These are phyloP conservation scores for Suricata suricatta DNA, from an alignment of 2,113 vertebrate genomes.

Conservation along the genomic window DNA sequence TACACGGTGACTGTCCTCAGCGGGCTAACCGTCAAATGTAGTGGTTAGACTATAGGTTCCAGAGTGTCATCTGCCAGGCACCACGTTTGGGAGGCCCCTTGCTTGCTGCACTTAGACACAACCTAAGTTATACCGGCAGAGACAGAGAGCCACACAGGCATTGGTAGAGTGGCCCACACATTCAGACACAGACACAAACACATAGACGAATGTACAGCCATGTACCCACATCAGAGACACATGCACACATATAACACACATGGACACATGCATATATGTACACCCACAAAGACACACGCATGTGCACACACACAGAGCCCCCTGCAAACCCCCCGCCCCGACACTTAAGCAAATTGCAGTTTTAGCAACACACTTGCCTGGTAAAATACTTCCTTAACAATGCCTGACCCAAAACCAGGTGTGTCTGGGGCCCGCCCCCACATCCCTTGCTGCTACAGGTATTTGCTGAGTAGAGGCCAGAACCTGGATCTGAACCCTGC, in stretches of 20 bases:
- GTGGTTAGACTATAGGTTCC: not conserved
- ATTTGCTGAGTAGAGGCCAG: not conserved
- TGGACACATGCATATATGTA: not conserved
- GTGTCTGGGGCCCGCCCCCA: not conserved
- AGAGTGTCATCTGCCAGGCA: not conserved
- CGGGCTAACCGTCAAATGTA: not conserved
- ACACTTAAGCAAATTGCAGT: not conserved
- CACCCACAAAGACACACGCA: not conserved
- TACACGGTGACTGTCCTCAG: not conserved
- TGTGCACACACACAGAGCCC: no score
- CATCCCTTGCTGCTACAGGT: accelerated
- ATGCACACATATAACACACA: not conserved
- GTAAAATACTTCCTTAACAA: not conserved
- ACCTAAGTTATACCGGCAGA: not conserved
- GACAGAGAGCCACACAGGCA: no score
- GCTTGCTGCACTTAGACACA: not conserved
- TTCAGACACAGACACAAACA: not conserved
- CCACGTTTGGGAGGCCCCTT: not conserved
- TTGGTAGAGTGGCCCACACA: not conserved
- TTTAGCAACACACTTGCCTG: not conserved
- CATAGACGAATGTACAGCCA: no score
- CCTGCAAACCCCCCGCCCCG: not conserved
- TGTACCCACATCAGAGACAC: not conserved
- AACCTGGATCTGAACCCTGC: not conserved
- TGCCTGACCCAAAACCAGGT: not conserved